A percentile compares a stretch with the other conserved stretches of the same genome.
Evolutionary conservation across 64 coral and sea anemone species (phyloP).

Genomic region (Actinia tenebrosa): DNA sequence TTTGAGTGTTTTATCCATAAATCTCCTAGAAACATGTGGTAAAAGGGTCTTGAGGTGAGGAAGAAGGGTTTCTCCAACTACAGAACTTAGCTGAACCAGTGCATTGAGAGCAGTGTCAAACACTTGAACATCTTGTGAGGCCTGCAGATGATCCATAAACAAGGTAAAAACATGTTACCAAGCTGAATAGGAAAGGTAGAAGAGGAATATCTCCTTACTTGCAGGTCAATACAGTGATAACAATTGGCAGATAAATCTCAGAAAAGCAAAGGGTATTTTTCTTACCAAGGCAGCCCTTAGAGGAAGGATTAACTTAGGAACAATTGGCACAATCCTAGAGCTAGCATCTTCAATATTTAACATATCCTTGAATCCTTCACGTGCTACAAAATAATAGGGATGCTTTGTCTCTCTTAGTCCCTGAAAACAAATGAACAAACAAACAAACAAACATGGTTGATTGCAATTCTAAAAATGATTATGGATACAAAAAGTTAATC

Average conservation of each 20-base stretch:
- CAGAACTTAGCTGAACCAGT: conserved; percentile 74
- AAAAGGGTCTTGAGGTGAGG: conserved; percentile 81
- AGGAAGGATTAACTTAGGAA: conserved; percentile 72
- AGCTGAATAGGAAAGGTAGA: no score
- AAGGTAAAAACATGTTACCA: background rate
- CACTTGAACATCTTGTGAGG: conserved; percentile 64
- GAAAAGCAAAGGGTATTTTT: background rate
- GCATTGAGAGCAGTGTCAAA: conserved; percentile 77
- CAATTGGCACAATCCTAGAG: conserved; percentile 55
- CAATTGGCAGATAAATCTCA: background rate
- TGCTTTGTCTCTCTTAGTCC: conserved; percentile 91
- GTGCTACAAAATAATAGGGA: conserved; percentile 90
- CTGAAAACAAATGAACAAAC: conserved; percentile 35
- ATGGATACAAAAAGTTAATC: background rate
- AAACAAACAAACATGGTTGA: background rate
- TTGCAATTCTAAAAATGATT: background rate
- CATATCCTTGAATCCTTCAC: conserved; percentile 92
- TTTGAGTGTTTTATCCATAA: conserved; percentile 92
- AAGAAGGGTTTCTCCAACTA: conserved; percentile 60
- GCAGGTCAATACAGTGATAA: background rate
- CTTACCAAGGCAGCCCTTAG: conserved; percentile 85
- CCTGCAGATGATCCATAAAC: conserved; percentile 26
- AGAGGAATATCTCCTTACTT: no score
- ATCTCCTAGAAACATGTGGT: conserved; percentile 87
- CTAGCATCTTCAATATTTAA: conserved; percentile 75